Evolutionary conservation across 2,888 invertebrate genomes (phyloP).

Genomic region (Myopa testacea): DNA sequence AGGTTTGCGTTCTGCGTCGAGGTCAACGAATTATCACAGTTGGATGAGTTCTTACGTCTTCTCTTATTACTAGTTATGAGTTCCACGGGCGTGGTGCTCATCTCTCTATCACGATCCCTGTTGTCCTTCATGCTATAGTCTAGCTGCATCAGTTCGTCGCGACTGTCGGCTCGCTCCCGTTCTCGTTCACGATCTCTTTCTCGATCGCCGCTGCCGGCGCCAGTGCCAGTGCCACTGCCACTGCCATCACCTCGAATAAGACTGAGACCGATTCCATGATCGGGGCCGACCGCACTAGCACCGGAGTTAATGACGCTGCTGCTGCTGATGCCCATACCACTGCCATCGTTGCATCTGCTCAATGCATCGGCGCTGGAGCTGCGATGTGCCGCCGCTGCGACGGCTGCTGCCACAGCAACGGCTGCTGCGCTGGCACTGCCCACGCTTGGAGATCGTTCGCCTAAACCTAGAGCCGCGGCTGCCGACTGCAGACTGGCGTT

Average conservation of each 20-base stretch:
- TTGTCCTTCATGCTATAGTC: conserved; percentile 67
- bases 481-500: conserved; percentile 59
- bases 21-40: conserved; percentile 75
- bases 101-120: conserved; percentile 72
- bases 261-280: conserved; percentile 49
- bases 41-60: conserved; percentile 72
- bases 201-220: conserved; percentile 52
- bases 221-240: conserved; percentile 41
- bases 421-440: conserved; percentile 63
- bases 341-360: conserved; percentile 39
- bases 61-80: conserved; percentile 71
- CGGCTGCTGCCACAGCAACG: conserved; percentile 60
- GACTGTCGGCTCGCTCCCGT: conserved; percentile 65
- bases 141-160: conserved; percentile 68
- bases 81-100: conserved; percentile 68
- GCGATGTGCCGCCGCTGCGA: conserved; percentile 58
- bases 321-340: conserved; percentile 33
- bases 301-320: conserved; percentile 42
- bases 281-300: conserved; percentile 50
- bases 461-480: conserved; percentile 61
- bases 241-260: conserved; percentile 26
- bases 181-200: conserved; percentile 57
- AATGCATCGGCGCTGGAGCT: conserved; percentile 60
- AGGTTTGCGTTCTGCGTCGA: conserved; percentile 71
- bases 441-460: conserved; percentile 67